Percentiles rank a stretch among this genome's conserved stretches.
Evolutionary conservation across 1,140 invertebrate species (phyloP).

Genomic region (Diuraphis noxia): DNA sequence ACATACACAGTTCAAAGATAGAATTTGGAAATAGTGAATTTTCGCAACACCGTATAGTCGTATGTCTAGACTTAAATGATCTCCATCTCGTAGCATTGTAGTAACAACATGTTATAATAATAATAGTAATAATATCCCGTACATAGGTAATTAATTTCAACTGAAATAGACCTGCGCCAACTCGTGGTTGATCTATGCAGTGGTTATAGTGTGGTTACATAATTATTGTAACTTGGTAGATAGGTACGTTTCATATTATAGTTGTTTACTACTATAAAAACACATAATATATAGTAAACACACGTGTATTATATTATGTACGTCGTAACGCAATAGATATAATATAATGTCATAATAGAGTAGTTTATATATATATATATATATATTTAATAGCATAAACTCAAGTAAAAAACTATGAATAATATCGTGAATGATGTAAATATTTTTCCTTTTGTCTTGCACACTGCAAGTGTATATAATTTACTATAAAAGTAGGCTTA

Average conservation of each 20-base stretch:
- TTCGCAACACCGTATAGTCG: not conserved
- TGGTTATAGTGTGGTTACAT: not conserved
- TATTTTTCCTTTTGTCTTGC: no score
- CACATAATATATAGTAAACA: not conserved
- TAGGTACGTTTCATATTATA: not conserved
- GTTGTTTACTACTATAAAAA: not conserved
- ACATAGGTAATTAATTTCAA: not conserved
- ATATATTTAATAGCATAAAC: no score
- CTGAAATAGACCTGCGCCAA: not conserved
- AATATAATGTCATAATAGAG: slow-evolving; percentile 9
- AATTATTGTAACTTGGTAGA: not conserved
- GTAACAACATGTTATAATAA: not conserved
- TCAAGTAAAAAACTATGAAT: no score
- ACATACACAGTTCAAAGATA: not conserved
- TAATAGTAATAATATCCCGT: not conserved
- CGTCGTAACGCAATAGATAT: not conserved
- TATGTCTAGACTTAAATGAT: not conserved
- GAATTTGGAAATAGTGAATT: not conserved
- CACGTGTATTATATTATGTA: not conserved
- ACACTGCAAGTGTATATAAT: no score
- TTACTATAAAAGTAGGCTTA: no score
- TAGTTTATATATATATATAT: no score
- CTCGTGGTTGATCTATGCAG: not conserved
- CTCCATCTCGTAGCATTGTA: not conserved
- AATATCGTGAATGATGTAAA: no score